phyloP scores from a whole-genome alignment of 1,140 invertebrate species.

The Oryctes rhinoceros region DNA sequence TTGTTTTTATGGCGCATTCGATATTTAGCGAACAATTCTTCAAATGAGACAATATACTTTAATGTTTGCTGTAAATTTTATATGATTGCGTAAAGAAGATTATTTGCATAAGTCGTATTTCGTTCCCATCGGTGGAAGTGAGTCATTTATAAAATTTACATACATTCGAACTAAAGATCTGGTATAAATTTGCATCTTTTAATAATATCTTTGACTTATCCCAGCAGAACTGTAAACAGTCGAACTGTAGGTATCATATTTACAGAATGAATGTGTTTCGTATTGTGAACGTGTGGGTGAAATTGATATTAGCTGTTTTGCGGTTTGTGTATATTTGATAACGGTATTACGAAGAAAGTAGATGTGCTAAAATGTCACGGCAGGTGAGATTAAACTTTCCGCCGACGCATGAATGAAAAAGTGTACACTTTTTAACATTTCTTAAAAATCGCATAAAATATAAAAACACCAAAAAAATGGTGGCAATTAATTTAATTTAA shows the following conservation, averaged over 20 bases:
- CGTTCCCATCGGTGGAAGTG: neutral
- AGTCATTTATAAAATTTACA: slow-evolving; percentile 14
- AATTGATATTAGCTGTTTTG: slow-evolving; percentile 16
- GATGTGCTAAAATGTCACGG: slow-evolving; percentile 10
- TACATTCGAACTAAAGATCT: neutral
- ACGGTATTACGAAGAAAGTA: neutral
- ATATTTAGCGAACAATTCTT: too few relatives aligned
- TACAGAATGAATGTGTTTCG: neutral
- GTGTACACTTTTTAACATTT: neutral
- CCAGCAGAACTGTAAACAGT: slow-evolving; percentile 16
- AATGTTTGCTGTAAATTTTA: too few relatives aligned
- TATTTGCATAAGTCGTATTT: too few relatives aligned
- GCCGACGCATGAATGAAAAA: neutral
- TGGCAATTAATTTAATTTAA: too few relatives aligned
- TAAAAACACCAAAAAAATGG: too few relatives aligned
- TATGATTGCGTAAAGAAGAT: too few relatives aligned
- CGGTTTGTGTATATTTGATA: neutral
- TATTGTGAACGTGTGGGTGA: slow-evolving; percentile 8
- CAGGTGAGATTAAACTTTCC: neutral
- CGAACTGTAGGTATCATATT: neutral
- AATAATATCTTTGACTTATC: slow-evolving; percentile 1
- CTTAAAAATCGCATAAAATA: neutral
- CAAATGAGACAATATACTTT: too few relatives aligned
- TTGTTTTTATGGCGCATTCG: too few relatives aligned
- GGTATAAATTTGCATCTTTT: slow-evolving; percentile 21